phyloP scores from a whole-genome alignment of 92 coral and sea anemone species.

The Porites lobata region DNA sequence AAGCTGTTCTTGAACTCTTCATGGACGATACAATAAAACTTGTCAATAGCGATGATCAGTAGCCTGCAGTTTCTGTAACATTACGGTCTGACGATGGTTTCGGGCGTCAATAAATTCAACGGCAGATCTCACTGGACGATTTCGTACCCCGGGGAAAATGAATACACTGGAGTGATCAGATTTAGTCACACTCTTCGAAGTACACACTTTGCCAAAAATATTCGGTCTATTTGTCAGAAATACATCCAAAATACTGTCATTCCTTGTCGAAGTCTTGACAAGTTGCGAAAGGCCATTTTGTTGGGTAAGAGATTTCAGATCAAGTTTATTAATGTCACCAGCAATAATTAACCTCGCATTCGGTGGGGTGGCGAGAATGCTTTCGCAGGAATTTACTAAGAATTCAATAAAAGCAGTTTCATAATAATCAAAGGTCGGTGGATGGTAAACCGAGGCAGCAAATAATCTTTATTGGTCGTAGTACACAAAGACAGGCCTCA shows the following conservation, averaged over 20 bases:
- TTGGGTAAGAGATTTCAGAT: slow-evolving; percentile 38
- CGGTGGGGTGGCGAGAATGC: no score
- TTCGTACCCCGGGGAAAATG: slow-evolving; percentile 5
- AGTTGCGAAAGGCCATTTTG: slow-evolving; percentile 41
- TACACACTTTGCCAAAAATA: neutral
- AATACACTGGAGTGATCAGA: neutral
- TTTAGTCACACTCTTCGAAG: no score
- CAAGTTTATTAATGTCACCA: slow-evolving; percentile 23
- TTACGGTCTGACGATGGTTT: slow-evolving; percentile 45
- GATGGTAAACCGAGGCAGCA: no score
- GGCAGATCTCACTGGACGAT: slow-evolving; percentile 30
- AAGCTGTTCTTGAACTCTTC: neutral
- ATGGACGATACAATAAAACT: slow-evolving; percentile 19
- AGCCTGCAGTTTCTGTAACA: slow-evolving; percentile 39
- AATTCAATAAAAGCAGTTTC: no score
- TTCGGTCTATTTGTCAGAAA: slow-evolving; percentile 59
- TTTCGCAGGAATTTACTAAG: no score
- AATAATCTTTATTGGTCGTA: no score
- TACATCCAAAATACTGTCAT: neutral
- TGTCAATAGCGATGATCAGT: slow-evolving; percentile 37
- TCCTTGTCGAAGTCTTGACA: slow-evolving; percentile 54
- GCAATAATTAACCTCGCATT: no score
- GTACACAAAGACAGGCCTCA: no score
- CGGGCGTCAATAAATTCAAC: slow-evolving; percentile 47
- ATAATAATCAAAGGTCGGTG: no score